Conservation (phyloP, 2,888 invertebrate genomes). For the Chloromyia formosa region DNA sequence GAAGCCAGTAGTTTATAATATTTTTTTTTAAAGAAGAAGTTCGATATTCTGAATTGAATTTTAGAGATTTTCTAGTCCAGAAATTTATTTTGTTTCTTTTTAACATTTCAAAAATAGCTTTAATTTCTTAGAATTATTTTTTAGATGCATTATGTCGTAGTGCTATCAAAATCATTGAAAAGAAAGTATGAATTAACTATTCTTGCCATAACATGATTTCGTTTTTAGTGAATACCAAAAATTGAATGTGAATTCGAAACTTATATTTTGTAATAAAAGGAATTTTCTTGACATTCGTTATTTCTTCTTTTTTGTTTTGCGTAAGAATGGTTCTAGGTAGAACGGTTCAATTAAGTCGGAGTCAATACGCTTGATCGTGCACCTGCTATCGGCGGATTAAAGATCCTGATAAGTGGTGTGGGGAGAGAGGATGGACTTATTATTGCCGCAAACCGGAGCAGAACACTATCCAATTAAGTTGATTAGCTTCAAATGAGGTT, state of each 20-base stretch:
- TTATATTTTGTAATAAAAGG: constrained; percentile 24
- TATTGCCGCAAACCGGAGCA: too few relatives aligned
- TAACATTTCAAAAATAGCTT: constrained; percentile 12
- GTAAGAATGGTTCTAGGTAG: too few relatives aligned
- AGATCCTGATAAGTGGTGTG: too few relatives aligned
- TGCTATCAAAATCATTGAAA: neutral
- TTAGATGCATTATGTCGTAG: neutral
- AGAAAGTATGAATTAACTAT: constrained; percentile 11
- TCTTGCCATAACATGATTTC: constrained; percentile 33
- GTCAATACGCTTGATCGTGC: too few relatives aligned
- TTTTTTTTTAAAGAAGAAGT: neutral
- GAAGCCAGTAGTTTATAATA: neutral
- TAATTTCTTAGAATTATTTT: neutral
- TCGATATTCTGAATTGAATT: constrained; percentile 1
- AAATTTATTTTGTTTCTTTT: neutral
- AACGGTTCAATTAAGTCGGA: too few relatives aligned
- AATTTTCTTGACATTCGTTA: neutral
- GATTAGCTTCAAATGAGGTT: too few relatives aligned
- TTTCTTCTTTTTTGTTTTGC: too few relatives aligned
- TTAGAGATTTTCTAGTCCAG: constrained; percentile 4
- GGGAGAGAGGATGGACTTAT: too few relatives aligned
- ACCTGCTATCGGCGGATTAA: too few relatives aligned
- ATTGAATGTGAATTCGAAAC: constrained; percentile 16
- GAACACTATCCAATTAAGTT: too few relatives aligned
- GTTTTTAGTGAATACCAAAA: constrained; percentile 11